phyloP scores from a whole-genome alignment of 2,888 invertebrate species.

The Plebejus anna region DNA sequence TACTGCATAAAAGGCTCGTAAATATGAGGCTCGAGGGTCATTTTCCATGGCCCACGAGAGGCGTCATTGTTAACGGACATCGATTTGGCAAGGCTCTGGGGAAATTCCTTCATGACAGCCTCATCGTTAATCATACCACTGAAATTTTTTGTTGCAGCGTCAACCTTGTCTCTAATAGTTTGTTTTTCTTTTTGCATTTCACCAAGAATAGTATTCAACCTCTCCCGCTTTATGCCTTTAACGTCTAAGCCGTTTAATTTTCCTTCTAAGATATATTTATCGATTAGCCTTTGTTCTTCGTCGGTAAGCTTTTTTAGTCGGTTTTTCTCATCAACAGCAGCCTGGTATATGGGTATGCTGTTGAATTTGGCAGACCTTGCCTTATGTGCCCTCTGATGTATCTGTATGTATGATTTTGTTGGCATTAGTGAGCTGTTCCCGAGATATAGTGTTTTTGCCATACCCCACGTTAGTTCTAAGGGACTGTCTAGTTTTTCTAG shows the following conservation, averaged over 20 bases:
- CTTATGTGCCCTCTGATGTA: slow-evolving; percentile 88
- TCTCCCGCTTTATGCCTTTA: slow-evolving; percentile 69
- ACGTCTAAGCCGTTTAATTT: slow-evolving; percentile 90
- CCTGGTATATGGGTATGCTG: slow-evolving; percentile 84
- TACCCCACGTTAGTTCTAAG: slow-evolving; percentile 91
- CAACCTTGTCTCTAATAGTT: slow-evolving; percentile 84
- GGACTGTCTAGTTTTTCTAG: slow-evolving; percentile 86
- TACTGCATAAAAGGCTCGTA: slow-evolving; percentile 89
- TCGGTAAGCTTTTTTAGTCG: slow-evolving; percentile 69
- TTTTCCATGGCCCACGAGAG: slow-evolving; percentile 90
- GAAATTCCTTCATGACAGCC: slow-evolving; percentile 85
- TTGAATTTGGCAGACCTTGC: slow-evolving; percentile 88
- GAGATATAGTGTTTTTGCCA: slow-evolving; percentile 90
- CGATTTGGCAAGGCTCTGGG: slow-evolving; percentile 82
- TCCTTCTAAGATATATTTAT: slow-evolving; percentile 90
- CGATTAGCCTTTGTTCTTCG: slow-evolving; percentile 85
- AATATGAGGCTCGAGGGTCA: slow-evolving; percentile 87
- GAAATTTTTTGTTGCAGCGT: slow-evolving; percentile 83
- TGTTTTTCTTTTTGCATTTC: slow-evolving; percentile 78
- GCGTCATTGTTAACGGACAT: slow-evolving; percentile 83
- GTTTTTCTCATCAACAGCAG: slow-evolving; percentile 80
- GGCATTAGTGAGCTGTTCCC: slow-evolving; percentile 90
- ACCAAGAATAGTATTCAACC: slow-evolving; percentile 67
- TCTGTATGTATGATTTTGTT: slow-evolving; percentile 86
- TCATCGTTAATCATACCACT: slow-evolving; percentile 83